These are phyloP conservation scores for Sylvia atricapilla DNA, from an alignment of 2,113 vertebrate species.

Conservation along the genomic window DNA sequence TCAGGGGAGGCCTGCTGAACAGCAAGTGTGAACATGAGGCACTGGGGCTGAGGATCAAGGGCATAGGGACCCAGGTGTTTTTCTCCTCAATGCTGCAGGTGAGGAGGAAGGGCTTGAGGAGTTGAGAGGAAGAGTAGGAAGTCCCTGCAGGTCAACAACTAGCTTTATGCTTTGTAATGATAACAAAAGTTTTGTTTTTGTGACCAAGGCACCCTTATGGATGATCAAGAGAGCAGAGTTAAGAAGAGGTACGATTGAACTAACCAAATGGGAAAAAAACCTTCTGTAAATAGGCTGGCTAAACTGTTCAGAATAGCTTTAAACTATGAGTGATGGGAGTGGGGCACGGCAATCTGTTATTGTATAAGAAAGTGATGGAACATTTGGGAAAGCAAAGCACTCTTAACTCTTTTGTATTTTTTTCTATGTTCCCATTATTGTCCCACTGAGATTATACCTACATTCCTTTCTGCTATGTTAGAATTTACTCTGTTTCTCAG, in stretches of 20 bases:
- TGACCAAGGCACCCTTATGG: not conserved
- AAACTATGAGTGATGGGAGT: not conserved
- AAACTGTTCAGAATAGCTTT: not conserved
- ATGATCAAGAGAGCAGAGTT: not conserved
- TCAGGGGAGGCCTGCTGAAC: not conserved
- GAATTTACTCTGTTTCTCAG: not conserved
- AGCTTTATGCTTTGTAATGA: accelerated
- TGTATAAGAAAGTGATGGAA: not conserved
- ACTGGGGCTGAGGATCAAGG: not conserved
- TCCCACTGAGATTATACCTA: not conserved
- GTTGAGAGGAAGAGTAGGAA: not conserved
- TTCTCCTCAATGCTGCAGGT: not conserved
- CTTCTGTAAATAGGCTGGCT: accelerated
- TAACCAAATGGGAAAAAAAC: not conserved
- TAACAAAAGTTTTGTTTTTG: not conserved
- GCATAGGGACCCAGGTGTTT: not conserved
- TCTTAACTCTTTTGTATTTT: not conserved
- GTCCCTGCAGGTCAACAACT: not conserved
- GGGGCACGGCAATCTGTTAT: not conserved
- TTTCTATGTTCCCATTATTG: not conserved
- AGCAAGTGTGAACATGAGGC: not conserved
- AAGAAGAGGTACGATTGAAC: not conserved
- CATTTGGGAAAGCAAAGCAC: not conserved
- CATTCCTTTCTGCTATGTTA: not conserved
- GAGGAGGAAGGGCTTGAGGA: not conserved